phyloP scores from a whole-genome alignment of 2,797 vertebrate genomes.

The Sebastes wilsoni region DNA sequence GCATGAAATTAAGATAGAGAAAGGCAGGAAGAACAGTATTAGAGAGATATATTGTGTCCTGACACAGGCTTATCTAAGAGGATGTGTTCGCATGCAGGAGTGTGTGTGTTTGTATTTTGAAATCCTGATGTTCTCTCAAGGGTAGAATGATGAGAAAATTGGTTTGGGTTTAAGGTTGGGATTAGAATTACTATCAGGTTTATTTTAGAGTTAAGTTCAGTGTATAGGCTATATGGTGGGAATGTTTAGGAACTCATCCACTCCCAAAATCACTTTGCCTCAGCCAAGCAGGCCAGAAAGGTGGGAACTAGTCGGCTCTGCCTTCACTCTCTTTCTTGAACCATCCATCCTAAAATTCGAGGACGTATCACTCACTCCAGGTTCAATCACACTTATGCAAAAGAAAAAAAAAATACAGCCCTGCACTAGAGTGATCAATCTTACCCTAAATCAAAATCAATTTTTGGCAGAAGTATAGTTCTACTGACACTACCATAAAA shows the following conservation, averaged over 20 bases:
- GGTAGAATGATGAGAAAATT: background rate
- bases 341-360: background rate
- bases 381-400: background rate
- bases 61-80: background rate
- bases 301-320: background rate
- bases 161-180: background rate
- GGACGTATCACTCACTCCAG: background rate
- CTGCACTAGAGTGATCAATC: background rate
- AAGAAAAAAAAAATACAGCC: background rate
- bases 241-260: background rate
- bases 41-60: background rate
- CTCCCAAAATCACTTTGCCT: background rate
- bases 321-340: background rate
- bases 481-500: background rate
- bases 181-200: background rate
- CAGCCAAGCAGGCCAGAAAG: background rate
- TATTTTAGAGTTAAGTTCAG: background rate
- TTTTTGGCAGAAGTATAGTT: background rate
- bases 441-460: background rate
- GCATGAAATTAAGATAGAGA: conserved; percentile 8
- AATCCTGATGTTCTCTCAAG: background rate
- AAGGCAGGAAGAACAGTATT: background rate
- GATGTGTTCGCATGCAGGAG: background rate
- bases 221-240: background rate
- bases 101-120: background rate